A percentile compares a stretch with the other conserved stretches of the same genome.
Evolutionary conservation across 1,140 invertebrate genomes (phyloP).

Genomic region (Ceratina australensis): DNA sequence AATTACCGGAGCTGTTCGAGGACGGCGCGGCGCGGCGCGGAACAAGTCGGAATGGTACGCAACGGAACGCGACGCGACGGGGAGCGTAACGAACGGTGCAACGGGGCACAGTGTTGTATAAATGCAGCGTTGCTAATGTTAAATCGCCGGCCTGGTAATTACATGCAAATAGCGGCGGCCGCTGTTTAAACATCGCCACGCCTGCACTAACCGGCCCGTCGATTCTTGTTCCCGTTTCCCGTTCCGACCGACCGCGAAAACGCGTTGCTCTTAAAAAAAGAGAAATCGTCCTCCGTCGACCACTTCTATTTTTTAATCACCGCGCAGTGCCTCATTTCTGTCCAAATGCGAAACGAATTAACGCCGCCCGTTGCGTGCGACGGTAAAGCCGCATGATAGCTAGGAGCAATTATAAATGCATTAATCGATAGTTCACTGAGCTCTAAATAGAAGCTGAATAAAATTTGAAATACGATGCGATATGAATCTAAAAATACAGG

Average conservation of each 20-base stretch:
- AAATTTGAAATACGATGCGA: too few species aligned
- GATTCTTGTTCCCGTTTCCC: constrained; percentile 26
- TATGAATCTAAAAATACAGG: too few species aligned
- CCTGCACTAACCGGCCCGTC: constrained; percentile 38
- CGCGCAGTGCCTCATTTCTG: constrained; percentile 15
- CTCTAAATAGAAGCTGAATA: neutral
- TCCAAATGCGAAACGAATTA: neutral
- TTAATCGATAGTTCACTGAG: neutral
- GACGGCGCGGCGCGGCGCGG: constrained; percentile 25
- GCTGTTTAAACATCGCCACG: constrained; percentile 63
- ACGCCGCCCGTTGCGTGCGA: neutral
- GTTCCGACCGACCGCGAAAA: constrained; percentile 34
- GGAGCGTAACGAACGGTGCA: constrained; percentile 58
- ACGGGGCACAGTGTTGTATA: constrained; percentile 56
- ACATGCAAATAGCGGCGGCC: constrained; percentile 65
- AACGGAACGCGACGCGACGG: constrained; percentile 46
- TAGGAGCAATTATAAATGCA: too few species aligned
- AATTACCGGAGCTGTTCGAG: constrained; percentile 35
- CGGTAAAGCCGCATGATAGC: too few species aligned
- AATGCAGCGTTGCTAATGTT: constrained; percentile 70
- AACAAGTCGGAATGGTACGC: constrained; percentile 48
- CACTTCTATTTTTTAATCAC: neutral
- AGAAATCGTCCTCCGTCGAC: constrained; percentile 19
- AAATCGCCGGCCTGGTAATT: constrained; percentile 67
- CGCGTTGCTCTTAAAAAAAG: constrained; percentile 49